Evolutionary conservation across 2,888 invertebrate genomes (phyloP).

Genomic region (Parnassius glacialis): DNA sequence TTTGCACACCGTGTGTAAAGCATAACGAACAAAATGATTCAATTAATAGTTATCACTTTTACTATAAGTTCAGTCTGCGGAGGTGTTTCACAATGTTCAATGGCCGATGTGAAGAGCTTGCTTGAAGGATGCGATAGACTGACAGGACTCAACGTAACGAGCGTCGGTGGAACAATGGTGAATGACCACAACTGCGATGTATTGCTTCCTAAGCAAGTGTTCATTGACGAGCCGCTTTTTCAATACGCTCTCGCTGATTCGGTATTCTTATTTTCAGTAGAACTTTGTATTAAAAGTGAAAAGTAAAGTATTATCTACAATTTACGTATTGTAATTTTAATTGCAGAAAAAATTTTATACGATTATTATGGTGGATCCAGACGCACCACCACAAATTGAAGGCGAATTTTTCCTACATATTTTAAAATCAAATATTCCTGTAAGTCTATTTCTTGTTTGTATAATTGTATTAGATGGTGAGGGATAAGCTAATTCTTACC

Average conservation of each 20-base stretch:
- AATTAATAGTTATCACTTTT: conserved; percentile 8
- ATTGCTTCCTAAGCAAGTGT: conserved; percentile 70
- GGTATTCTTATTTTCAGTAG: conserved; percentile 47
- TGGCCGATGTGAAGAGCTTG: conserved; percentile 61
- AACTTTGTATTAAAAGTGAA: background rate
- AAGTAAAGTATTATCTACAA: background rate
- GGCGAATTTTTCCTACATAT: conserved; percentile 75
- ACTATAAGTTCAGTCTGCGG: conserved; percentile 35
- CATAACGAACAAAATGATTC: conserved; percentile 11
- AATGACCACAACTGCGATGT: conserved; percentile 75
- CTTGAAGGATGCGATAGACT: conserved; percentile 66
- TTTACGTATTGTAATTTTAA: conserved; percentile 13
- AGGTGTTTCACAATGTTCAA: conserved; percentile 46
- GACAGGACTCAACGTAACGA: conserved; percentile 64
- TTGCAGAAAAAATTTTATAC: conserved; percentile 77
- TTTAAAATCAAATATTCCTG: conserved; percentile 74
- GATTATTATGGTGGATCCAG: conserved; percentile 71
- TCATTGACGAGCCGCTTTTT: conserved; percentile 69
- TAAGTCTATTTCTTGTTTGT: conserved; percentile 44
- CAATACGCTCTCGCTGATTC: conserved; percentile 62
- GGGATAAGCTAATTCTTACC: no score
- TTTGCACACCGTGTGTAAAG: conserved; percentile 3
- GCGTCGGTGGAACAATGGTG: conserved; percentile 66
- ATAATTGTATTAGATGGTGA: no score
- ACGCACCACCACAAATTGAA: conserved; percentile 67